Evolutionary conservation across 1,140 invertebrate genomes (phyloP).

Genomic region (Nomia melanderi): DNA sequence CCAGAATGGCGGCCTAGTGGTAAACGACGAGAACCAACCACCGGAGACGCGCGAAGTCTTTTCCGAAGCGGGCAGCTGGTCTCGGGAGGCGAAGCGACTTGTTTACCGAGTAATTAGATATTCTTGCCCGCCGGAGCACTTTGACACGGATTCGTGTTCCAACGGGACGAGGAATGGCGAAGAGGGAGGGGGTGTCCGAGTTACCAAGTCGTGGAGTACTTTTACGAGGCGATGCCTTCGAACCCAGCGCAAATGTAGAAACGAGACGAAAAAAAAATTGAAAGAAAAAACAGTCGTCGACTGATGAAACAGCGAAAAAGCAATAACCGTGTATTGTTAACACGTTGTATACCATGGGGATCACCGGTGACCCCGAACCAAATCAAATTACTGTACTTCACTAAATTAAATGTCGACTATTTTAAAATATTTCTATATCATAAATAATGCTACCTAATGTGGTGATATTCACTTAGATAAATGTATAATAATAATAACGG

Average conservation of each 20-base stretch:
- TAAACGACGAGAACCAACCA: neutral
- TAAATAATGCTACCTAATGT: too few relatives aligned
- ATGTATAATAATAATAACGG: too few relatives aligned
- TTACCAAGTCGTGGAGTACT: neutral
- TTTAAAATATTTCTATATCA: too few relatives aligned
- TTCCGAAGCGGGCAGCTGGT: neutral
- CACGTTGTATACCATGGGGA: too few relatives aligned
- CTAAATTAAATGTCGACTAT: too few relatives aligned
- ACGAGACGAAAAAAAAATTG: neutral
- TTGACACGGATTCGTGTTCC: constrained; percentile 44
- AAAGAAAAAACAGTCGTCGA: neutral
- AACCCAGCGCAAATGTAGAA: constrained; percentile 15
- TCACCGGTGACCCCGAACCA: too few relatives aligned
- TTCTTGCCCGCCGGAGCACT: constrained; percentile 24
- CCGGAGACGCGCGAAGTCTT: neutral
- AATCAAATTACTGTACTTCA: too few relatives aligned
- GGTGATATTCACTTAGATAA: too few relatives aligned
- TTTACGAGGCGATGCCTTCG: constrained; percentile 3
- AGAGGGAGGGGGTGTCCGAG: neutral
- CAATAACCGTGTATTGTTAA: constrained; percentile 30
- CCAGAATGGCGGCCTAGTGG: too few relatives aligned
- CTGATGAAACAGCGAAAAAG: neutral
- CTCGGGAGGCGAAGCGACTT: constrained; percentile 2
- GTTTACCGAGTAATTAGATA: constrained; percentile 46
- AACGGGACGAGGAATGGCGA: neutral